These are phyloP conservation scores for Trachelipus rathkii DNA, from an alignment of 1,140 invertebrate species.

Conservation along the genomic window DNA sequence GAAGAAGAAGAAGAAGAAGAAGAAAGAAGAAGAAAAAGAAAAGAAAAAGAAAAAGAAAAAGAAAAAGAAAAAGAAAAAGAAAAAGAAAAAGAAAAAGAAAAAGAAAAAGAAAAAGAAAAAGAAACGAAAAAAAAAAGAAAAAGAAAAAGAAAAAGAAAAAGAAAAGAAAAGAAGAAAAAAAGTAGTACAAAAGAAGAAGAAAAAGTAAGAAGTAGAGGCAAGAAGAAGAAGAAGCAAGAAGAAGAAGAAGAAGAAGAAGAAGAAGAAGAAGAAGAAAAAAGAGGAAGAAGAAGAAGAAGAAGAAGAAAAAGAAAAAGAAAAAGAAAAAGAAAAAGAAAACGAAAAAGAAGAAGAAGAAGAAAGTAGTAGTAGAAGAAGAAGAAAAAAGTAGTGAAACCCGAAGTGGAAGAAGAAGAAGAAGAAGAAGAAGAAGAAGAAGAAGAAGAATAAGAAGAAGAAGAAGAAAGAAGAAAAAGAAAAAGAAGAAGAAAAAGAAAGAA, in stretches of 20 bases:
- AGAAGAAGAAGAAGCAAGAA: no score
- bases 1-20: conserved; percentile 8
- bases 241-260: not conserved
- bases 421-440: no score
- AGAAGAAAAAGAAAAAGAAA: conserved; percentile 5
- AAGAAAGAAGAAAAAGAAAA: not conserved
- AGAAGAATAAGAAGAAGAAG: no score
- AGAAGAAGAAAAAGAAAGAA: no score
- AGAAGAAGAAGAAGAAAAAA: not conserved
- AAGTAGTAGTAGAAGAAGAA: not conserved
- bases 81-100: conserved; percentile 11
- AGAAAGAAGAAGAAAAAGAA: conserved; percentile 10
- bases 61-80: not conserved
- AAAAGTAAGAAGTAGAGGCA: no score
- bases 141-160: not conserved
- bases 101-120: not conserved
- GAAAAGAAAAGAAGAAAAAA: conserved; percentile 5
- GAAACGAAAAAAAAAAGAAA: no score
- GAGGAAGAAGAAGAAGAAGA: not conserved
- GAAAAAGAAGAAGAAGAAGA: no score
- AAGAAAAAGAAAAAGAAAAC: no score
- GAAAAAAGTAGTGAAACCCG: not conserved
- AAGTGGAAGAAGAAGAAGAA: not conserved
- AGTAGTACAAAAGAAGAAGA: no score
- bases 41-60: conserved; percentile 10